Evolutionary conservation across 2,888 invertebrate species (phyloP), one percentile per base, ranked within the genome.

Genomic region (Andricus quercusramuli): DNA sequence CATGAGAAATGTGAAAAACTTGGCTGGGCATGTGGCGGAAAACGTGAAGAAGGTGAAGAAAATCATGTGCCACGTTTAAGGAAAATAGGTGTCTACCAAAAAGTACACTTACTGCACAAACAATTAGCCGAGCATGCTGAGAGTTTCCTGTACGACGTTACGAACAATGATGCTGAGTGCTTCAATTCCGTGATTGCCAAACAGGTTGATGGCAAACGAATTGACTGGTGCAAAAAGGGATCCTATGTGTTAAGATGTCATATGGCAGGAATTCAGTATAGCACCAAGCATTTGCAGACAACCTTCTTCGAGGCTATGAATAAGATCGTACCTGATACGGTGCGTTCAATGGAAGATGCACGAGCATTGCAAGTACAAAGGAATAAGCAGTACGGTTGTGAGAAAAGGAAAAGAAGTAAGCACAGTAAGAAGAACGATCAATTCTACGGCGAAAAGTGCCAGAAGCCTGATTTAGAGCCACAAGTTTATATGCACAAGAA

Each of bases 1-100:
- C 85, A 87, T 20, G 78, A 70, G 51, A n/a, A 76, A n/a, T 86
- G 84, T 17, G 44, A 62, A 15, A 29, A 62, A 25, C 32, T 15
- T 59, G 51, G 76, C 20, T 17, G 32, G 62, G 22, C 44, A 11
- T 66, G 70, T 13, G 78, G 79, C 20, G 32, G 62, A 17, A 17
- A 47, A 17, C 47, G 47, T 17, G 47, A 3, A 15, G 47, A 47
- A 17, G 74, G 62, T 25, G 47, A 29, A 5, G 59, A 65, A 37
- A 84, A 84, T 70, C 9, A 59, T 41, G 80, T 79, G 20, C 67
- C 78, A 17, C 47, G 44, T 17, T 79, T 85, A 17, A 62, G 56
- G 25, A 59, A 13, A 25, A 29, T 68, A 22, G 82, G 81, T 3
- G 11, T 78, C 20, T 65, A 32, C n/a, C 44, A 29, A 25, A 70